A percentile compares a stretch with the other conserved stretches of the same genome.
These are phyloP conservation scores for Galaxias olidus DNA, from an alignment of 2,797 vertebrate species.

Conservation along the genomic window DNA sequence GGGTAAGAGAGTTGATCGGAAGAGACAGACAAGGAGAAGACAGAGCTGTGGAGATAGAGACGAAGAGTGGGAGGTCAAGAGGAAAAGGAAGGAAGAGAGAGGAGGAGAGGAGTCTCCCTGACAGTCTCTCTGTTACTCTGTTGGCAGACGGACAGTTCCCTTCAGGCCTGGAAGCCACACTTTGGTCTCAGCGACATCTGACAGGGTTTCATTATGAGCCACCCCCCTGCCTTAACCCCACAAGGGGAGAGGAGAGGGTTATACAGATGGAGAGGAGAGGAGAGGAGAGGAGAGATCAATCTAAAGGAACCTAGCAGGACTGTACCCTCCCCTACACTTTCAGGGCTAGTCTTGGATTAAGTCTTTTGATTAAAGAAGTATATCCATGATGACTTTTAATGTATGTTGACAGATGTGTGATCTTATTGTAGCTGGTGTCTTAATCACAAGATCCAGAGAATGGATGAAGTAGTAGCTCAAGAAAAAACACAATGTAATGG, in stretches of 20 bases:
- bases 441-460: no score
- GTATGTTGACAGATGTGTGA: no score
- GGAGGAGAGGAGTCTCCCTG: slow-evolving; percentile 33
- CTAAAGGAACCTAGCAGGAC: no score
- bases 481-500: no score
- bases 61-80: slow-evolving; percentile 15
- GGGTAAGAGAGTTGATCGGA: no score
- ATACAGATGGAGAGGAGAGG: slow-evolving; percentile 33
- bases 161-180: slow-evolving; percentile 30
- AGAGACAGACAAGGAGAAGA: no score
- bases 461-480: no score
- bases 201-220: slow-evolving; percentile 41
- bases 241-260: slow-evolving; percentile 37
- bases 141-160: slow-evolving; percentile 23
- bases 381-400: no score
- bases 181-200: slow-evolving; percentile 35
- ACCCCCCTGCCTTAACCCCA: slow-evolving; percentile 13
- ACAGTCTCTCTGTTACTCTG: slow-evolving; percentile 29
- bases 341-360: no score
- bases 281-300: background rate
- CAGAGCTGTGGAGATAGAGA: background rate
- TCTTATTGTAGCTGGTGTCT: no score
- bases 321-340: no score
- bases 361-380: no score
- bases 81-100: slow-evolving; percentile 22